Evolutionary conservation across 2,113 vertebrate genomes (phyloP).

Genomic region (Fukomys damarensis): DNA sequence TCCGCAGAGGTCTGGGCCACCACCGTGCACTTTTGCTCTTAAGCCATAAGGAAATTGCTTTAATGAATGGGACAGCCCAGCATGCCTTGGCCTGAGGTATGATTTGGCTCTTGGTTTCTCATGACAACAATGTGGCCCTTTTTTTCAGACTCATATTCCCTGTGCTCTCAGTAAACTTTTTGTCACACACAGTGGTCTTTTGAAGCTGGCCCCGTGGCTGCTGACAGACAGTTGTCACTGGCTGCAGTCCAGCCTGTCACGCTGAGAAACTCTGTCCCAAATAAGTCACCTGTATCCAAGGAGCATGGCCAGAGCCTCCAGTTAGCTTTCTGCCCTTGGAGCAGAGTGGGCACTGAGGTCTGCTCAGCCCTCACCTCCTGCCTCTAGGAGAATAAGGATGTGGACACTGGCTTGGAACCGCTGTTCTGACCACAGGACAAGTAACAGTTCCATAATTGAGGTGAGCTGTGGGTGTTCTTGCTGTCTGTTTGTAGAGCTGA

Average conservation of each 20-base stretch:
- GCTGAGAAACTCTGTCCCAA: constrained; percentile 2
- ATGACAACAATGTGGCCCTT: neutral
- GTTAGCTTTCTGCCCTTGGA: neutral
- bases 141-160: neutral
- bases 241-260: neutral
- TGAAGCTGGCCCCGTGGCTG: neutral
- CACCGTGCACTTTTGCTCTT: constrained; percentile 81
- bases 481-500: neutral
- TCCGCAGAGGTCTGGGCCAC: neutral
- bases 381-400: neutral
- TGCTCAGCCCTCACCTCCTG: neutral
- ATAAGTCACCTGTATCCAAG: neutral
- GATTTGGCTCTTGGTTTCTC: constrained; percentile 55
- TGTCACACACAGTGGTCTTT: constrained; percentile 2
- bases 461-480: neutral
- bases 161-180: constrained; percentile 31
- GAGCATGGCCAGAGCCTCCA: neutral
- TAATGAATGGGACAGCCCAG: constrained; percentile 58
- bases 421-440: neutral
- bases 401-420: neutral
- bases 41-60: constrained; percentile 86
- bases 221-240: neutral
- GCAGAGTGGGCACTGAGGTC: neutral
- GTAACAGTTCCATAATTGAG: rapidly evolving
- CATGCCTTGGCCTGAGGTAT: neutral